Conservation (phyloP, 1,140 invertebrate species). For the Plutomurus gul region DNA sequence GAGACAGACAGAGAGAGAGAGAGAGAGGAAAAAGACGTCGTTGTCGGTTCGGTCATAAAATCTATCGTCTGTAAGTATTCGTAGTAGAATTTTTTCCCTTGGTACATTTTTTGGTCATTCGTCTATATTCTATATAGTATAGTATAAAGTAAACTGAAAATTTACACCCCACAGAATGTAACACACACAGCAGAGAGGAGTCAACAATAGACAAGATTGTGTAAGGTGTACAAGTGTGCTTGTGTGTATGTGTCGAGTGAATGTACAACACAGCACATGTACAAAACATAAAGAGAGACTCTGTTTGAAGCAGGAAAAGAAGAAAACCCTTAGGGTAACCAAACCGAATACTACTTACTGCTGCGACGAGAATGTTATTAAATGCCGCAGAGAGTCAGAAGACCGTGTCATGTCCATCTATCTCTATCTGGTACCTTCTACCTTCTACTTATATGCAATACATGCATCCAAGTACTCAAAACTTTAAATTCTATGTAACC, state of each 20-base stretch:
- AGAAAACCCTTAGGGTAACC: background rate
- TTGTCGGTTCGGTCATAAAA: background rate
- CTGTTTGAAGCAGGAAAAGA: background rate
- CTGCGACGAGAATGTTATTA: background rate
- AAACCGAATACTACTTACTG: background rate
- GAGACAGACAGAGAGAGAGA: no score
- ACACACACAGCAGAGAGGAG: no score
- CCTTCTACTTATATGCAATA: no score
- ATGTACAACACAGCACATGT: no score
- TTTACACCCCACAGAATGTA: background rate
- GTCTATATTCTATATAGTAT: no score
- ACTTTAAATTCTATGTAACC: no score
- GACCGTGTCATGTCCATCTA: background rate
- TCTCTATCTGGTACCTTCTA: no score
- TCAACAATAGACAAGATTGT: no score
- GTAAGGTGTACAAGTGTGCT: no score
- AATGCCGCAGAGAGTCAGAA: background rate
- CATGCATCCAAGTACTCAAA: no score
- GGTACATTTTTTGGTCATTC: background rate
- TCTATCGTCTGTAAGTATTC: background rate
- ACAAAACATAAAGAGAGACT: no score
- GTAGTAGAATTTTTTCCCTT: background rate
- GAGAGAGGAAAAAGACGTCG: background rate
- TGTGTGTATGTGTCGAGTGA: no score
- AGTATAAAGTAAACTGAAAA: slow-evolving; percentile 19